phyloP scores from a whole-genome alignment of 2,113 vertebrate species.

The Microtus montanus region DNA sequence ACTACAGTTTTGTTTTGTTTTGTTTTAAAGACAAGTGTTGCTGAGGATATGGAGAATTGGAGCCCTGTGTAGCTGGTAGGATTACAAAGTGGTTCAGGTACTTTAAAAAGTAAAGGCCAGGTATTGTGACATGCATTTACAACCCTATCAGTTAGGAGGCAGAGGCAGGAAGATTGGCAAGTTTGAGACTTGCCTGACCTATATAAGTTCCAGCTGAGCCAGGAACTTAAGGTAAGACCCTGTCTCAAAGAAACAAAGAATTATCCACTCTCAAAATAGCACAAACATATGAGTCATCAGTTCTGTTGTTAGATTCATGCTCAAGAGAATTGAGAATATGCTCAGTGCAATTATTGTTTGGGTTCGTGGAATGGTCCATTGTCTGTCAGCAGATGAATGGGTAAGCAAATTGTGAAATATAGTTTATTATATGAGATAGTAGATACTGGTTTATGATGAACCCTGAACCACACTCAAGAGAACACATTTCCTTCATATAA shows the following conservation, averaged over 20 bases:
- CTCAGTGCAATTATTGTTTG: background rate
- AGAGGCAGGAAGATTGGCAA: background rate
- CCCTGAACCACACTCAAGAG: background rate
- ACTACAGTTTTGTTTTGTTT: background rate
- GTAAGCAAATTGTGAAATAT: background rate
- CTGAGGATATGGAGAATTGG: background rate
- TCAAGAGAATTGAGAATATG: background rate
- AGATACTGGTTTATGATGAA: background rate
- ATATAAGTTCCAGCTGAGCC: background rate
- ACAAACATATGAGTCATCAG: background rate
- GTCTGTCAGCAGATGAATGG: background rate
- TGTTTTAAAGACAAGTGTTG: background rate
- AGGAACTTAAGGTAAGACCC: background rate
- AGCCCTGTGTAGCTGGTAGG: background rate
- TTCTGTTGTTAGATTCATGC: background rate
- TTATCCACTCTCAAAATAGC: background rate
- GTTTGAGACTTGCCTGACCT: background rate
- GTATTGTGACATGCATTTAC: background rate
- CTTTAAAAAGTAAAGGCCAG: background rate
- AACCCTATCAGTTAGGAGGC: background rate
- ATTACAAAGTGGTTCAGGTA: background rate
- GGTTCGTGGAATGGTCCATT: background rate
- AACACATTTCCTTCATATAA: background rate
- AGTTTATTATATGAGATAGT: background rate
- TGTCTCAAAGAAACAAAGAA: background rate